phyloP scores from a whole-genome alignment of 2,113 vertebrate species.

The Brachirus orientalis region DNA sequence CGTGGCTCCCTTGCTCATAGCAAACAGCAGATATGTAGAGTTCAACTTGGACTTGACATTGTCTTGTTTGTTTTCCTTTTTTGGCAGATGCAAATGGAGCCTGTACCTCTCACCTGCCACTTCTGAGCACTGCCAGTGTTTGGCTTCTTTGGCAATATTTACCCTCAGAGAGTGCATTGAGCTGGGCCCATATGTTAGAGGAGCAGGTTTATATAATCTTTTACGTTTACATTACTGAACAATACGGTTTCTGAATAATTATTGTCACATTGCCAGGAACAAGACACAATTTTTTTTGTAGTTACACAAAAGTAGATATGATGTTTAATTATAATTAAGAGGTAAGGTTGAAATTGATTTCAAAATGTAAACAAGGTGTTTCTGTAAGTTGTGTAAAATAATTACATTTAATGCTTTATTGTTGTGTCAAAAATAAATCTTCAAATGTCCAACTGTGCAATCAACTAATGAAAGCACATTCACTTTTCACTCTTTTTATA shows the following conservation, averaged over 20 bases:
- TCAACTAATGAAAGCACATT: no score
- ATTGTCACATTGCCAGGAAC: constrained; percentile 5
- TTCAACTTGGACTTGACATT: constrained; percentile 37
- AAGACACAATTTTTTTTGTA: no score
- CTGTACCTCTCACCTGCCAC: constrained; percentile 33
- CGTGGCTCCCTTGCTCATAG: constrained; percentile 52
- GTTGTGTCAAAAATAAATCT: no score
- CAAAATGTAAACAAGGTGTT: no score
- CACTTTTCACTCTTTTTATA: background rate
- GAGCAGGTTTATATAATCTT: constrained; percentile 7
- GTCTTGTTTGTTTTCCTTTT: constrained; percentile 48
- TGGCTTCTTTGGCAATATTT: constrained; percentile 34
- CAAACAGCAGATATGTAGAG: constrained; percentile 62
- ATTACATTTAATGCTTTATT: no score
- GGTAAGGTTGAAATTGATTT: no score
- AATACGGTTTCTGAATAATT: background rate
- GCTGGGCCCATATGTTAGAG: background rate
- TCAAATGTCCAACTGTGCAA: no score
- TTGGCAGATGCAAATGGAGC: constrained; percentile 45
- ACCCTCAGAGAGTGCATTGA: background rate
- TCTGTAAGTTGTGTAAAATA: no score
- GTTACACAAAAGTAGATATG: no score
- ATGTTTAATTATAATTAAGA: no score
- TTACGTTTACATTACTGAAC: constrained; percentile 2
- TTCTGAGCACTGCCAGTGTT: constrained; percentile 5